A percentile compares a stretch with the other conserved stretches of the same genome.
phyloP scores from a whole-genome alignment of 1,140 invertebrate species.

The Temnothorax nylanderi region DNA sequence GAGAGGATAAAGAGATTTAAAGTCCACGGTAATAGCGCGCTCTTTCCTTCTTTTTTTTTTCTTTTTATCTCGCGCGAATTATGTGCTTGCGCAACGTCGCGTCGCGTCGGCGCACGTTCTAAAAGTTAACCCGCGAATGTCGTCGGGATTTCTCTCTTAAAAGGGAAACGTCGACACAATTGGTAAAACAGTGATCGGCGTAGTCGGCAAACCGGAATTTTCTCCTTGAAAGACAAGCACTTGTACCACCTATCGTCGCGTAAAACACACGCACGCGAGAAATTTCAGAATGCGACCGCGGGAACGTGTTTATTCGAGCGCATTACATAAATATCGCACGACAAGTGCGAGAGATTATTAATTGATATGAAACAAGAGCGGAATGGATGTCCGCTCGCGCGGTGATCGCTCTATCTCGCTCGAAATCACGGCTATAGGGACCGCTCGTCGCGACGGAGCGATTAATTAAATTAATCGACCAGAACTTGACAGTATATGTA shows the following conservation, averaged over 20 bases:
- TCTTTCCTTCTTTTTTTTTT: background rate
- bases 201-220: slow-evolving; percentile 20
- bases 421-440: slow-evolving; percentile 33
- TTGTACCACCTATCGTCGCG: background rate
- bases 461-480: slow-evolving; percentile 61
- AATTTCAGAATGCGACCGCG: slow-evolving; percentile 25
- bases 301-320: slow-evolving; percentile 51
- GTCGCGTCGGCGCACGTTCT: background rate
- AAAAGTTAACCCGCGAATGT: slow-evolving; percentile 18
- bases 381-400: slow-evolving; percentile 26
- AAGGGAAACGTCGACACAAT: slow-evolving; percentile 44
- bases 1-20: slow-evolving; percentile 51
- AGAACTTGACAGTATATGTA: slow-evolving; percentile 42
- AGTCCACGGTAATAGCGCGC: background rate
- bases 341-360: slow-evolving; percentile 52
- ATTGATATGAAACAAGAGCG: slow-evolving; percentile 47
- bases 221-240: slow-evolving; percentile 12
- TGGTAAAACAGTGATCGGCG: background rate
- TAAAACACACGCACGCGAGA: background rate
- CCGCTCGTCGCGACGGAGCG: slow-evolving; percentile 25
- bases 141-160: slow-evolving; percentile 39
- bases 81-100: slow-evolving; percentile 26
- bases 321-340: slow-evolving; percentile 52
- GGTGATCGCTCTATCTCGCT: slow-evolving; percentile 50
- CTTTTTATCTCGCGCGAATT: slow-evolving; percentile 19